Base-by-base conservation (phyloP, 2,888 invertebrate species). In the Caenorhabditis becei region DNA sequence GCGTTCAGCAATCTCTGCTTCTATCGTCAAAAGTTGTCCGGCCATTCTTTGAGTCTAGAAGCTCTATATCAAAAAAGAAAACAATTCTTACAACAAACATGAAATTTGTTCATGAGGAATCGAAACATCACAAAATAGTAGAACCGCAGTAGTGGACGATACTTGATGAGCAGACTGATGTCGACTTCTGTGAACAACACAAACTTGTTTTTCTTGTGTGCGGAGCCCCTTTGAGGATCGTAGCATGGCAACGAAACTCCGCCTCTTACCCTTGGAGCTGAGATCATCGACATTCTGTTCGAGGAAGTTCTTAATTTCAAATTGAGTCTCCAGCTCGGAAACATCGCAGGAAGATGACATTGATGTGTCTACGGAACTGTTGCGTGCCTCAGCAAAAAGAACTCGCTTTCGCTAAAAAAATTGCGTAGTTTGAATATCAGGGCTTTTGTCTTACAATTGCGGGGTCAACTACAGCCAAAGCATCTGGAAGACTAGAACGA, bases 51-150 rank as follows among this genome's bases (percentile, higher is more conserved):
- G 83, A 47, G 75, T 74, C 63, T 86, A 49, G 63, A 87, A 82
- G 16, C 44, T 70, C 16, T 28, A 5, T 32, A 53, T 20, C 0
- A 18, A 37, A 54, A 26, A 53, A 0, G 24, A 24, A 24, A 2
- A 51, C 1, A 16, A 24, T 16, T 10, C 8, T 14, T 1, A 58
- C 2, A 58, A 28, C 63, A 58, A 16, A 78, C 78, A 24, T 75
- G 56, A 28, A 86, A 84, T 47, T 84, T 86, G 51, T 81, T 85
- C 80, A 82, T 83, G 10, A 78, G 54, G 26, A 78, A 69, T 5
- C 83, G 80, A 71, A 89, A 89, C 56, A 84, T 67, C n/a, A 89
- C 74, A 70, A 85, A 89, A 56, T 86, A 85, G 75, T 86, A 77
- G 65, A 89, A 86, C 10, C 87, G 84, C 1, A 89, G 80, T 16